Base-by-base conservation (phyloP, 2,113 vertebrate genomes). In the Cinclus mexicanus region DNA sequence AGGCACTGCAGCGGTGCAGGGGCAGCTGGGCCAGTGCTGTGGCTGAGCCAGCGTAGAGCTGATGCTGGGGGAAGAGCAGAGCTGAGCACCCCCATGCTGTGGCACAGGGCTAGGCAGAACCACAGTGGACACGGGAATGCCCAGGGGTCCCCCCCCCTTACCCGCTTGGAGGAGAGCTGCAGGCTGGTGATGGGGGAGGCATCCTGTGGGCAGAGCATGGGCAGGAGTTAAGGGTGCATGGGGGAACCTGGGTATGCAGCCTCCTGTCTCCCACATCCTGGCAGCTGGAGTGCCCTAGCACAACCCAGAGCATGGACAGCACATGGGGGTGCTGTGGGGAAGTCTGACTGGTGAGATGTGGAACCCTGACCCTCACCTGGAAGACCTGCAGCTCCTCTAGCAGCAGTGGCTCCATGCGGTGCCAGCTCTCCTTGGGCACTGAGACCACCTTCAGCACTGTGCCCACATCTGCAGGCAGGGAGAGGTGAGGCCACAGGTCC, bases 91-190 rank as follows among this genome's bases (percentile, higher is more conserved):
- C 6, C 7, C 0, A 6, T 12, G 5, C 29, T 12, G 14, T 4
- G 4, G 46, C n/a, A 74, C 0, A 0, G 67, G 44, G 41, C 49
- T 19, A 9, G 19, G 46, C 56, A 80, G 35, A 76, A 46, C 39
- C n/a, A 15, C 2, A 5, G n/a, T 4, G 4, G 39, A 35, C n/a
- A 68, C 0, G 0, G 41, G 44, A 60, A 91, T 35, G 37, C 41
- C 19, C 18, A 0, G 0, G 59, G 21, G 7, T 42, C 11, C 19
- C 42, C 35, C 42, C 35, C 7, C 10, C 94, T 95, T 98, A 99
- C 99, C 97, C 99, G 97, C 85, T 99, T 99, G 56, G 99, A 99
- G 47, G 99, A 99, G 92, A 99, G 98, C 94, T 99, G 98, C 98
- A 99, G 98, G 97, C 98, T 98, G 90, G 97, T 98, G 96, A 99